Evolutionary conservation across 53 echinoderm and acorn worm genomes (phyloP), one percentile per base, ranked within the genome.

Genomic region (Echinarachnius parma): DNA sequence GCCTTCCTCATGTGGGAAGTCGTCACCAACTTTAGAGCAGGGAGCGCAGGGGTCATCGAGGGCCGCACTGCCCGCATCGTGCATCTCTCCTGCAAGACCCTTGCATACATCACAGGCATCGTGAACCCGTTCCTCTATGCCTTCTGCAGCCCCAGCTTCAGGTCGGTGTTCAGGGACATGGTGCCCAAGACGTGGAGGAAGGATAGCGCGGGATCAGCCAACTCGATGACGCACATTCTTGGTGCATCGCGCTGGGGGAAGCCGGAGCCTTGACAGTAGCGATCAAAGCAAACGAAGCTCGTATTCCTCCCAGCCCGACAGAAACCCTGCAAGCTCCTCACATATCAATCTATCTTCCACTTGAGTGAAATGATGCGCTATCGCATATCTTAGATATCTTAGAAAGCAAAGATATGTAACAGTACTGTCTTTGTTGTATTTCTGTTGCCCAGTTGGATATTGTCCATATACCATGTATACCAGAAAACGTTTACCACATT

Each of bases 141-240:
- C 19, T 72, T 72, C 57, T 72, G 74, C 57, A 72, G 74, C 20
- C 74, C 58, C 28, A 72, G 74, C 39, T 72, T 72, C 30, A 55
- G 35, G 28, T 37, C 56, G 0, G 74, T 42, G 16, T 57, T 72
- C 44, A 24, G 57, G 58, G 56, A 56, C 35, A 36, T 35, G 74
- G 11, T 72, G 21, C 74, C 57, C 14, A 42, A 68, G 31, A 49
- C 49, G 30, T 68, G 68, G 68, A 49, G 68, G 22, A 49, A 15
- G 24, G 68, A 52, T 21, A 68, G 52, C 21, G 46, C 46, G 1
- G 46, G n/a, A 1, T 29, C 65, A 4, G 44, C 65, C 4, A 47
- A n/a, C n/a, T 39, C 53, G 34, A 49, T 19, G 19, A 49, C 10
- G 13, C 68, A 53, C 48, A 68, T 68, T n/a, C n/a, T n/a, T n/a